A percentile compares a stretch with the other conserved stretches of the same genome.
Evolutionary conservation across 2,797 vertebrate species (phyloP).

Genomic region (Silurus aristotelis): DNA sequence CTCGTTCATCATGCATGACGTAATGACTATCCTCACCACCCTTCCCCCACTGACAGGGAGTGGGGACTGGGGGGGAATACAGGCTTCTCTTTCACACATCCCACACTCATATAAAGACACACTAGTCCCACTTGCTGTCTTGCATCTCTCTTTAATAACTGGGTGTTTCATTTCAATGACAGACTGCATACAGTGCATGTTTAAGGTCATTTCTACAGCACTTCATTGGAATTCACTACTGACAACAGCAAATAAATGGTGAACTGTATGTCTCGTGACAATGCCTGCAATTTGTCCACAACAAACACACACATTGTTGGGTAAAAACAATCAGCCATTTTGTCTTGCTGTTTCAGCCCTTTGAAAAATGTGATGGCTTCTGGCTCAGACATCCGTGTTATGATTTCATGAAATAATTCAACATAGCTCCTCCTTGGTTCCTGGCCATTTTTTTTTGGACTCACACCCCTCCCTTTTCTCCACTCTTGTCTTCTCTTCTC

Average conservation of each 20-base stretch:
- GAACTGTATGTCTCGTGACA: slow-evolving; percentile 21
- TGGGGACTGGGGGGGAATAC: background rate
- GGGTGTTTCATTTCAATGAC: slow-evolving; percentile 10
- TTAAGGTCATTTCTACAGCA: background rate
- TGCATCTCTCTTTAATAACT: slow-evolving; percentile 12
- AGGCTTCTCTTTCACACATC: background rate
- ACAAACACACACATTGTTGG: slow-evolving; percentile 40
- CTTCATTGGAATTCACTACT: background rate
- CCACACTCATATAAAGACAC: no score
- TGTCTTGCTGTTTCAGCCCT: slow-evolving; percentile 11
- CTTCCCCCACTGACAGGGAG: slow-evolving; percentile 18
- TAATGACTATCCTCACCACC: background rate
- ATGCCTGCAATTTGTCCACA: slow-evolving; percentile 22
- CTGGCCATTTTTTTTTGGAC: slow-evolving; percentile 47
- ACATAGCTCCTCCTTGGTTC: slow-evolving; percentile 62
- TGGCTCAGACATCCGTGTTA: slow-evolving; percentile 19
- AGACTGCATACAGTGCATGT: background rate
- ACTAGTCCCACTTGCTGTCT: background rate
- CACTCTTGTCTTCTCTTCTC: slow-evolving; percentile 11
- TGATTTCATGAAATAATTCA: slow-evolving; percentile 28
- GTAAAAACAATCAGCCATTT: slow-evolving; percentile 44
- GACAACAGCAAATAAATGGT: slow-evolving; percentile 9
- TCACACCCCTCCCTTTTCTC: slow-evolving; percentile 48
- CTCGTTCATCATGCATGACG: background rate
- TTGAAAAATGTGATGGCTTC: slow-evolving; percentile 18